Conservation (phyloP, 2,888 invertebrate species). For the Drosophila koepferae region DNA sequence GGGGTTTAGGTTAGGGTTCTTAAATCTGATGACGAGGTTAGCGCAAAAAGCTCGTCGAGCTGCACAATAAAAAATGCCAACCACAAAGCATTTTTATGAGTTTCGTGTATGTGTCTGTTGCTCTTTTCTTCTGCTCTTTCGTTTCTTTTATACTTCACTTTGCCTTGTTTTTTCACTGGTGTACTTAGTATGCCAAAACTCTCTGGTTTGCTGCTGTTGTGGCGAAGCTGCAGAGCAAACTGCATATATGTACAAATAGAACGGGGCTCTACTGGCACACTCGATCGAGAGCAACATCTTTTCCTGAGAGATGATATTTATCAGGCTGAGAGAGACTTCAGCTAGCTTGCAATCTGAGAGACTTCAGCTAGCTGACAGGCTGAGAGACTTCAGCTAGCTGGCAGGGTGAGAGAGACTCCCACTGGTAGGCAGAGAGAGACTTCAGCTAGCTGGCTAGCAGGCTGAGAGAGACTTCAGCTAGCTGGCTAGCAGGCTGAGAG, state of each 20-base stretch:
- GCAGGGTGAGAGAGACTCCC: too few relatives aligned
- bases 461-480: too few relatives aligned
- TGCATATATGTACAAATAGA: too few relatives aligned
- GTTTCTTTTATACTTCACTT: not conserved
- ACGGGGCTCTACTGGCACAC: not conserved
- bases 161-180: conserved; percentile 17
- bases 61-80: conserved; percentile 65
- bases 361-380: too few relatives aligned
- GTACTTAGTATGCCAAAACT: conserved; percentile 50
- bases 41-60: conserved; percentile 46
- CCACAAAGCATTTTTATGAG: conserved; percentile 81
- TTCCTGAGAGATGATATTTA: not conserved
- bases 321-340: not conserved
- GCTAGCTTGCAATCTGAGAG: not conserved
- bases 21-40: conserved; percentile 39
- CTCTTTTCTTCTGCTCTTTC: conserved; percentile 26
- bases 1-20: conserved; percentile 1
- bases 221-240: not conserved
- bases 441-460: too few relatives aligned
- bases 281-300: not conserved
- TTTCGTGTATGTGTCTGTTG: conserved; percentile 50
- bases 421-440: too few relatives aligned
- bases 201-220: conserved; percentile 8
- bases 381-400: not conserved
- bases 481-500: too few relatives aligned